Evolutionary conservation across 2,797 vertebrate species (phyloP), one percentile per base, ranked within the genome.

Genomic region (Limnodromus scolopaceus): DNA sequence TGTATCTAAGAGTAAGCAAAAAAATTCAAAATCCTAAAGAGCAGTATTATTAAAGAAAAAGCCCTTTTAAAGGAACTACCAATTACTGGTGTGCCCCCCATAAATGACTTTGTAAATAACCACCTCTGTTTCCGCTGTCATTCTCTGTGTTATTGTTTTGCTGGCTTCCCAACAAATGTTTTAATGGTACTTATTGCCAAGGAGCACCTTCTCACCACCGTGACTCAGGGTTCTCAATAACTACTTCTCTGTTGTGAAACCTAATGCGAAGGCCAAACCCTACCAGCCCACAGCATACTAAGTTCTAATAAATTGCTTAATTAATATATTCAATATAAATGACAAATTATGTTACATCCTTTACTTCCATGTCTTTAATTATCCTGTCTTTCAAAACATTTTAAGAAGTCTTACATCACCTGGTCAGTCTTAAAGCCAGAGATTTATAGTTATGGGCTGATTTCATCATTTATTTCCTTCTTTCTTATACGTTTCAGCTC

Each of bases 291-390:
- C 15, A 89, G 64, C 48, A 68, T 74, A 94, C 63, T 48, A 84
- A 74, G 68, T 77, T 84, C 86, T 71, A 92, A 94, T 89, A 93
- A 95, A 94, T 65, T 85, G 82, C 84, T 83, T 94, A 95, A 97
- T 96, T 95, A 89, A 74, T 83, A 77, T 36, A 84, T 80, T 94
- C 66, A 64, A 74, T 85, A 91, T 68, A 84, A 87, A 89, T 77
- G 81, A 96, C 78, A 95, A 96, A 92, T 97, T 94, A 87, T 30
- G 45, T 70, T 91, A 91, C 84, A 96, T 75, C 68, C 51, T 94
- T 95, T 91, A 74, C 68, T 87, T 92, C 70, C 60, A 89, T 23
- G 75, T 64, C 93, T 94, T 94, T 89, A 94, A 95, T 96, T 96
- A 95, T 66, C 43, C 48, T 64, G 39, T 82, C 81, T 94, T 96